Percentiles rank a stretch among this genome's conserved stretches.
Evolutionary conservation across 2,113 vertebrate genomes (phyloP).

Genomic region (Oryctolagus cuniculus): mOryCun1.1 NC_091433.1:37663001-37663500

Average conservation of each 20-base stretch:
- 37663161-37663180: not conserved
- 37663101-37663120: not conserved
- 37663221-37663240: not conserved
- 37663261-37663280: not conserved
- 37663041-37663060: not conserved
- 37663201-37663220: not conserved
- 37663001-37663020: not conserved
- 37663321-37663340: not conserved
- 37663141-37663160: not conserved
- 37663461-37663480: not conserved
- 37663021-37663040: not conserved
- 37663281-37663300: not conserved
- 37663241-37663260: not conserved
- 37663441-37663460: not conserved
- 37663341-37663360: slow-evolving; percentile 1
- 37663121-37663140: not conserved
- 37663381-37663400: not conserved
- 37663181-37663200: not conserved
- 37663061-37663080: not conserved
- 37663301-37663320: slow-evolving; percentile 24
- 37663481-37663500: too few relatives aligned
- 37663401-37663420: not conserved
- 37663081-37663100: not conserved
- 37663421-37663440: not conserved
- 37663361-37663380: not conserved